Conservation (phyloP, 2,888 invertebrate genomes). For the Hydropsyche betteni region DNA sequence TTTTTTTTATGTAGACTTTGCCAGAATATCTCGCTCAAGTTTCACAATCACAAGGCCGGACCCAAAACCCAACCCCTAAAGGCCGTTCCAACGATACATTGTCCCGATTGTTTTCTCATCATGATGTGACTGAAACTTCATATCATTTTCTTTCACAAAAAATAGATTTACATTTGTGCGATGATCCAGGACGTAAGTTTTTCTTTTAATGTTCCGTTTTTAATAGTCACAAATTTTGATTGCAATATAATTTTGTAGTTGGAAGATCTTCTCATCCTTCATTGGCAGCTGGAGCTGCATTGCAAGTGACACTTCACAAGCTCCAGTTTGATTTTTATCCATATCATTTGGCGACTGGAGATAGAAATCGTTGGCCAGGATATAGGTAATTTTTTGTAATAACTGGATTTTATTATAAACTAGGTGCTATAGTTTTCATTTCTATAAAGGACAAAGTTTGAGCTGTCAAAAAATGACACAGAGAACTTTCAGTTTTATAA, state of each 20-base stretch:
- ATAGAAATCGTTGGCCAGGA: constrained; percentile 89
- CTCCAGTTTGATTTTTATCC: constrained; percentile 96
- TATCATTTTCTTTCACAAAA: constrained; percentile 94
- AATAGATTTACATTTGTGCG: constrained; percentile 95
- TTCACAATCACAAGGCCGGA: constrained; percentile 62
- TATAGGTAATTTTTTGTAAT: constrained; percentile 60
- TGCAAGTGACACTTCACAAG: constrained; percentile 89
- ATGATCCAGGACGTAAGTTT: constrained; percentile 86
- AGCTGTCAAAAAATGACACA: too few relatives aligned
- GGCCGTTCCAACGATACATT: constrained; percentile 56
- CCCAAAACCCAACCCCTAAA: constrained; percentile 56
- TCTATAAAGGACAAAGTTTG: too few relatives aligned
- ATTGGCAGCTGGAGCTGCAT: constrained; percentile 87
- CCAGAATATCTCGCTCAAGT: constrained; percentile 80
- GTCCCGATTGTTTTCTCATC: constrained; percentile 79
- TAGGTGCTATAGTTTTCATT: too few relatives aligned
- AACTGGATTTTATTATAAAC: neutral
- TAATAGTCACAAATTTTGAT: neutral
- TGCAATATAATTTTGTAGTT: constrained; percentile 62
- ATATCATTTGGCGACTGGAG: constrained; percentile 90
- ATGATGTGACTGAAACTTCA: constrained; percentile 97
- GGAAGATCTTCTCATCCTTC: constrained; percentile 87
- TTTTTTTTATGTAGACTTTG: constrained; percentile 62
- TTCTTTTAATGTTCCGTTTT: constrained; percentile 27
- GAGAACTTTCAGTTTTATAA: too few relatives aligned